These are phyloP conservation scores for Oscheius myriophilus DNA, from an alignment of 2,888 invertebrate genomes.

Conservation along the genomic window DNA sequence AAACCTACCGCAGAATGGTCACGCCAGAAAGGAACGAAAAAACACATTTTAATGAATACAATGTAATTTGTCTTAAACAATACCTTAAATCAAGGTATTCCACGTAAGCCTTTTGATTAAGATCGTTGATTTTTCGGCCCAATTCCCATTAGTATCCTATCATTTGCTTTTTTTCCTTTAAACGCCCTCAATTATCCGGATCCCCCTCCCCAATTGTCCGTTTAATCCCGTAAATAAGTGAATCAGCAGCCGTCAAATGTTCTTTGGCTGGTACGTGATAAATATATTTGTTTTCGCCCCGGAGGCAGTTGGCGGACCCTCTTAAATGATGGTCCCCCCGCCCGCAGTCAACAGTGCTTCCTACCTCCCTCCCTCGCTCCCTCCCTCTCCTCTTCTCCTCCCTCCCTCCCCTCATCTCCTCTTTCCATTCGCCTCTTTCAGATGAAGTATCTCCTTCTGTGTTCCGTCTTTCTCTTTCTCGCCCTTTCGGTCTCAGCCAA, in stretches of 20 bases:
- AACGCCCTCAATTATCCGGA: background rate
- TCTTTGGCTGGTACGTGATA: background rate
- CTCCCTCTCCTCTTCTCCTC: too few species aligned
- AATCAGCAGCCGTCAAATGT: constrained; percentile 4
- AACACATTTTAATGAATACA: too few species aligned
- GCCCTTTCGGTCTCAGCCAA: constrained; percentile 29
- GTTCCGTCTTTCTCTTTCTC: constrained; percentile 30
- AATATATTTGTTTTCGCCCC: constrained; percentile 15
- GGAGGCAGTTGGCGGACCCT: too few species aligned
- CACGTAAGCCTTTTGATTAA: too few species aligned
- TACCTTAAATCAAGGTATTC: too few species aligned
- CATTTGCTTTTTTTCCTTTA: background rate
- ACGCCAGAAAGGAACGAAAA: too few species aligned
- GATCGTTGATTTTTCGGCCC: background rate
- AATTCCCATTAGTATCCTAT: background rate
- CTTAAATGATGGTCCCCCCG: too few species aligned
- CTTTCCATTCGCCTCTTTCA: constrained; percentile 19
- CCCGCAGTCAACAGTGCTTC: too few species aligned
- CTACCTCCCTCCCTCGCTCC: too few species aligned
- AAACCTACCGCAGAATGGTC: too few species aligned
- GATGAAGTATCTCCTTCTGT: constrained; percentile 21
- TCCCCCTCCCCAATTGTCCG: background rate
- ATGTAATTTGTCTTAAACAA: too few species aligned
- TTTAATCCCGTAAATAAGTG: background rate
- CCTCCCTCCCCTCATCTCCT: too few species aligned